Percentiles rank a stretch among this genome's conserved stretches.
Conservation (phyloP, 2,113 vertebrate genomes). For the Nestor notabilis region DNA sequence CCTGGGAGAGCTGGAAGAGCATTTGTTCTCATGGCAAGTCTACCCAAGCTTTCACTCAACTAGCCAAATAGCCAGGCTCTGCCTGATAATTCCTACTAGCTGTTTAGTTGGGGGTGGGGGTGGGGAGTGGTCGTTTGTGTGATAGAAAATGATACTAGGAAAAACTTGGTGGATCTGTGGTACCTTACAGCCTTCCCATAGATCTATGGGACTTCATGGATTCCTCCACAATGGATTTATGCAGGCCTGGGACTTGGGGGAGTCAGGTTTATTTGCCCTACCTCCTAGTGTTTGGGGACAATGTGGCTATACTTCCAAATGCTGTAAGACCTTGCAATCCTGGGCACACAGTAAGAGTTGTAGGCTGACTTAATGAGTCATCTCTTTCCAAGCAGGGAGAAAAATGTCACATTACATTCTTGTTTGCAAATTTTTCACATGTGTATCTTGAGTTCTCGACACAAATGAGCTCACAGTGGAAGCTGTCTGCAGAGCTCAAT, state of each 20-base stretch:
- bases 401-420: slow-evolving; percentile 21
- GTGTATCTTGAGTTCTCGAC: background rate
- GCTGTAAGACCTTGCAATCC: background rate
- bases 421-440: background rate
- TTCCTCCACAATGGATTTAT: background rate
- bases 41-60: background rate
- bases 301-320: background rate
- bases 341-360: background rate
- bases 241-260: background rate
- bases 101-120: background rate
- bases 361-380: background rate
- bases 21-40: background rate
- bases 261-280: background rate
- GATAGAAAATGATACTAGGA: background rate
- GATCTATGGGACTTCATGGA: background rate
- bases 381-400: background rate
- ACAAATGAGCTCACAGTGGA: background rate
- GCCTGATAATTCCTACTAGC: background rate
- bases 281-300: background rate
- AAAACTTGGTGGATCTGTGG: background rate
- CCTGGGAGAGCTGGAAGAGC: background rate
- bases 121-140: too few relatives aligned
- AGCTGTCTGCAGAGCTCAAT: background rate
- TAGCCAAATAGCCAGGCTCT: background rate
- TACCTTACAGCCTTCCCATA: background rate